These are phyloP conservation scores for Myocastor coypus DNA, from an alignment of 2,113 vertebrate genomes.

Conservation along the genomic window DNA sequence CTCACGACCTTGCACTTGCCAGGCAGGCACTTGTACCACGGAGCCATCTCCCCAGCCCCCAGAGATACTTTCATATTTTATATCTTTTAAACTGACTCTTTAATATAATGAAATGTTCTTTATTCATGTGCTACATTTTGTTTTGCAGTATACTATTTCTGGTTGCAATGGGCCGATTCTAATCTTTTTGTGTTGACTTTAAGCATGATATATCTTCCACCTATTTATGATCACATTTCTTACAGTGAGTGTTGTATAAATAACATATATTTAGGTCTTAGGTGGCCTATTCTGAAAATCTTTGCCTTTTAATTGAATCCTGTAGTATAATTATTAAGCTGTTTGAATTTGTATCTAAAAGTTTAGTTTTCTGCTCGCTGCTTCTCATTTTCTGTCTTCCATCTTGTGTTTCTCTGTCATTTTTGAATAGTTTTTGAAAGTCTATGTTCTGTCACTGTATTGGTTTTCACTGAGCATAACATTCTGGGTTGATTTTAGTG, in stretches of 20 bases:
- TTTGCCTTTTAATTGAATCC: neutral
- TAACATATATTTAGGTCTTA: neutral
- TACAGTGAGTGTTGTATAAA: neutral
- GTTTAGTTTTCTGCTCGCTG: neutral
- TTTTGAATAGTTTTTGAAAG: neutral
- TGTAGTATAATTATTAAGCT: neutral
- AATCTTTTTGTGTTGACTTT: neutral
- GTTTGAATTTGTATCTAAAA: neutral
- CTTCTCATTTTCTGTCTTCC: neutral
- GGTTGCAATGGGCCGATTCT: neutral
- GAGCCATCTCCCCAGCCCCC: no score
- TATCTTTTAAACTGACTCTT: neutral
- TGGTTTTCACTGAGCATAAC: neutral
- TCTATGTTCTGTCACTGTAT: neutral
- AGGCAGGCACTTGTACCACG: no score
- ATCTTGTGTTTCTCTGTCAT: neutral
- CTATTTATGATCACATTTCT: neutral
- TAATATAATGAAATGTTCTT: neutral
- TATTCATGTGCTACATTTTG: neutral
- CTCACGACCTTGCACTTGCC: no score
- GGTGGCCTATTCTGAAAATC: neutral
- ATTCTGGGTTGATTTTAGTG: neutral
- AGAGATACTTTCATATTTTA: neutral
- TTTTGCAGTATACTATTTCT: neutral
- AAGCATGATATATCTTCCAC: neutral